phyloP scores from a whole-genome alignment of 2,888 invertebrate genomes.

The Latrodectus hesperus region DNA sequence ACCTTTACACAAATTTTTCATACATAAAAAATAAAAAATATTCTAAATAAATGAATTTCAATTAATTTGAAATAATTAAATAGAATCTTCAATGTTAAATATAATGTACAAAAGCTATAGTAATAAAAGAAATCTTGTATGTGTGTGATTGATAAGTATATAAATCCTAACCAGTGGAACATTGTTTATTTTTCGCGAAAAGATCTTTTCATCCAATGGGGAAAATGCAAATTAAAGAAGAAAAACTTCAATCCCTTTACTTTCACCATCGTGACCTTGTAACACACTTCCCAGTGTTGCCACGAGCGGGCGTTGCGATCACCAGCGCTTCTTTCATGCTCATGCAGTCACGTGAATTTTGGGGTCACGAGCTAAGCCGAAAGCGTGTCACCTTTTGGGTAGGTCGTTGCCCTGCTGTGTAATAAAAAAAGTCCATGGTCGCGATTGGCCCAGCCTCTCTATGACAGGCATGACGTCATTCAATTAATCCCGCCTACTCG shows the following conservation, averaged over 20 bases:
- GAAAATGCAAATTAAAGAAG: neutral
- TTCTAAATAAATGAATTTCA: too few relatives aligned
- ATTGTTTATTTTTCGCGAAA: too few relatives aligned
- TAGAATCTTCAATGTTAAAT: too few relatives aligned
- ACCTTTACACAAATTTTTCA: too few relatives aligned
- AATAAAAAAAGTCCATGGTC: constrained; percentile 5
- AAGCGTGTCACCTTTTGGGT: constrained; percentile 58
- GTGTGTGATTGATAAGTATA: too few relatives aligned
- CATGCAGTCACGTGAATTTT: constrained; percentile 62
- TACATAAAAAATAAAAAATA: too few relatives aligned
- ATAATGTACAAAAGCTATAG: too few relatives aligned
- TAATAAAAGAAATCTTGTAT: too few relatives aligned
- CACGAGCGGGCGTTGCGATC: constrained; percentile 56
- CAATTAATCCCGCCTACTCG: constrained; percentile 9
- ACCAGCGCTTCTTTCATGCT: constrained; percentile 34
- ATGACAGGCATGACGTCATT: constrained; percentile 16
- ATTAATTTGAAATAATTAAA: too few relatives aligned
- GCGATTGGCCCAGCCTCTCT: constrained; percentile 19
- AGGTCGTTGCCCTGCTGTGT: constrained; percentile 50
- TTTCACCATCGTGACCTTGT: constrained; percentile 67
- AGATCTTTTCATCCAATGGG: too few relatives aligned
- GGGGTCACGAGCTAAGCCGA: constrained; percentile 53
- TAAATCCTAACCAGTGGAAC: too few relatives aligned
- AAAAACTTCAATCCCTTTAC: constrained; percentile 33
- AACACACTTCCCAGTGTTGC: constrained; percentile 60